Conservation (phyloP, 2,797 vertebrate genomes). For the Moxostoma hubbsi region DNA sequence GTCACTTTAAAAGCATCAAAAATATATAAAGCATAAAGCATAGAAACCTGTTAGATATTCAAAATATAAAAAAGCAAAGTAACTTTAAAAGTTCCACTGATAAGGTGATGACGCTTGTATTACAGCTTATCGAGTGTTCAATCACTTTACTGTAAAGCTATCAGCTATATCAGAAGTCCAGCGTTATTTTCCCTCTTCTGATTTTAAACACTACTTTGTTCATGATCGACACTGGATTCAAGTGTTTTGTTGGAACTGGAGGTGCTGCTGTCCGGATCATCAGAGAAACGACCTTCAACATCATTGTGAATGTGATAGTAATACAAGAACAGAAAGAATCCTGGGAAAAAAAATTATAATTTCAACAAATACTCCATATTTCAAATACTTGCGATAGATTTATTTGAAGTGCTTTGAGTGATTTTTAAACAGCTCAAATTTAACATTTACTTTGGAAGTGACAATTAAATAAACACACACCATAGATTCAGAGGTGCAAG, state of each 20-base stretch:
- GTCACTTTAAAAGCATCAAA: too few relatives aligned
- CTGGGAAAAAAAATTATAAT: constrained; percentile 43
- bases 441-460: too few relatives aligned
- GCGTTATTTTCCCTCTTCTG: not conserved
- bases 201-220: not conserved
- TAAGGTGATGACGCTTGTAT: too few relatives aligned
- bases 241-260: not conserved
- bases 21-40: too few relatives aligned
- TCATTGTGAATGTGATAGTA: constrained; percentile 59
- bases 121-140: not conserved
- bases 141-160: not conserved
- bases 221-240: not conserved
- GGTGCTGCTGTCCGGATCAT: not conserved
- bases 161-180: not conserved
- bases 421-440: not conserved
- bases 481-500: too few relatives aligned
- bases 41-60: too few relatives aligned
- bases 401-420: not conserved
- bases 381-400: not conserved
- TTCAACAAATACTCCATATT: not conserved
- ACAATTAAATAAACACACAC: too few relatives aligned
- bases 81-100: too few relatives aligned
- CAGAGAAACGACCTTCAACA: not conserved
- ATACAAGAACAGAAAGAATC: constrained; percentile 71
- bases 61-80: too few relatives aligned